These are phyloP conservation scores for Drosophila sturtevanti DNA, from an alignment of 1,140 invertebrate species.

Conservation along the genomic window DNA sequence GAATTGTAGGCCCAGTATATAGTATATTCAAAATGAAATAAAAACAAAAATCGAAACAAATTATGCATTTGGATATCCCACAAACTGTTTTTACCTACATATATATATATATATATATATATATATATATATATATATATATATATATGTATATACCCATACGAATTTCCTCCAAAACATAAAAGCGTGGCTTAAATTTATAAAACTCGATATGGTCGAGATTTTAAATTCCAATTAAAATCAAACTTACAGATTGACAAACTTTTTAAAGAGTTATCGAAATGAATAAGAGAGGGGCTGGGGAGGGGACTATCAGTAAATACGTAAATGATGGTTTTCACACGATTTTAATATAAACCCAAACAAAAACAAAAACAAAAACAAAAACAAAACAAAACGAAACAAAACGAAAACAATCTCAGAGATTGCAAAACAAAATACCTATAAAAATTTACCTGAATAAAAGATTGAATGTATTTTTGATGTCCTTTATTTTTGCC, in stretches of 20 bases:
- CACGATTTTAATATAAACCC: constrained; percentile 1
- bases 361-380: neutral
- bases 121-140: constrained; percentile 41
- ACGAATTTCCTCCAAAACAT: constrained; percentile 30
- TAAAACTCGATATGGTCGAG: neutral
- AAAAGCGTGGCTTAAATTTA: constrained; percentile 33
- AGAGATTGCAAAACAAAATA: constrained; percentile 54
- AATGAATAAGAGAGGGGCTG: neutral
- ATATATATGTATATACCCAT: constrained; percentile 36
- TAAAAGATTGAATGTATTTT: constrained; percentile 39
- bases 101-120: constrained; percentile 32
- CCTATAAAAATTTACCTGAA: constrained; percentile 5
- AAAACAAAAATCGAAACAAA: neutral
- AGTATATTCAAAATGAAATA: neutral
- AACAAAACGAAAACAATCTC: constrained; percentile 63
- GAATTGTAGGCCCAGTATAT: neutral
- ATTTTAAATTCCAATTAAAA: neutral
- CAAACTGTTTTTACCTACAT: constrained; percentile 40
- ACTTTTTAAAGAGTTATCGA: neutral
- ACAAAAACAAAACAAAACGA: neutral
- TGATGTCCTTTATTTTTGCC: constrained; percentile 42
- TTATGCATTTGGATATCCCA: neutral
- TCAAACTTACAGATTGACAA: too few species aligned
- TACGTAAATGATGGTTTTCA: constrained; percentile 2
- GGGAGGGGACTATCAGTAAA: neutral